Evolutionary conservation across 2,888 invertebrate species (phyloP), one percentile per base, ranked within the genome.

Genomic region (Cylindroiulus punctatus): DNA sequence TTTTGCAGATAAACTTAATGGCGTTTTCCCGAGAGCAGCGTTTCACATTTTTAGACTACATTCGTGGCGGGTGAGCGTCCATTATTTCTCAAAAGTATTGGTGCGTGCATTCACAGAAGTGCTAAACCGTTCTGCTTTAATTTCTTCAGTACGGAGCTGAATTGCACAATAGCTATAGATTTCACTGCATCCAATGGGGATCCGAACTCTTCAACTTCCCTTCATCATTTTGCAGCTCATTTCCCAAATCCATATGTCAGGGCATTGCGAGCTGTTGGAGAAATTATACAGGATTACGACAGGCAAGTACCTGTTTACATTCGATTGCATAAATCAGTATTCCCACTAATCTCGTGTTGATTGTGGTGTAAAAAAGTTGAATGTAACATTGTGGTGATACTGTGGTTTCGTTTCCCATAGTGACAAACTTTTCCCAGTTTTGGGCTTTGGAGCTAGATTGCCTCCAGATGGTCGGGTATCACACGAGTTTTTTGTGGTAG

Each of bases 391-490:
- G n/a, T n/a, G n/a, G n/a, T n/a, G n/a, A n/a, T n/a, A n/a, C n/a
- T n/a, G n/a, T n/a, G n/a, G n/a, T n/a, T n/a, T n/a, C n/a, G n/a
- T n/a, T n/a, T n/a, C n/a, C n/a, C n/a, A n/a, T n/a, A 89, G 90
- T 82, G 91, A 91, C 87, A 92, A 92, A 88, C 88, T 91, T 87
- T 93, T 92, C 88, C 92, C 92, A n/a, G 92, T 91, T 5, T 90
- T 93, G 81, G 92, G 92, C 3, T 93, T 93, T 89, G 93, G 93
- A 32, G 93, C 92, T 0, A 90, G 91, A 30, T 88, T 92, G n/a
- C 92, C 92, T 3, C 92, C 91, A n/a, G 89, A 90, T 87, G 91
- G 91, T 4, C 88, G 88, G 86, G 90, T 91, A 22, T 91, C 91
- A 1, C 91, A 92, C 88, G 91, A 91, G 88, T 92, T 92, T 88